phyloP scores from a whole-genome alignment of 2,888 invertebrate species.

The Hyalella azteca region DNA sequence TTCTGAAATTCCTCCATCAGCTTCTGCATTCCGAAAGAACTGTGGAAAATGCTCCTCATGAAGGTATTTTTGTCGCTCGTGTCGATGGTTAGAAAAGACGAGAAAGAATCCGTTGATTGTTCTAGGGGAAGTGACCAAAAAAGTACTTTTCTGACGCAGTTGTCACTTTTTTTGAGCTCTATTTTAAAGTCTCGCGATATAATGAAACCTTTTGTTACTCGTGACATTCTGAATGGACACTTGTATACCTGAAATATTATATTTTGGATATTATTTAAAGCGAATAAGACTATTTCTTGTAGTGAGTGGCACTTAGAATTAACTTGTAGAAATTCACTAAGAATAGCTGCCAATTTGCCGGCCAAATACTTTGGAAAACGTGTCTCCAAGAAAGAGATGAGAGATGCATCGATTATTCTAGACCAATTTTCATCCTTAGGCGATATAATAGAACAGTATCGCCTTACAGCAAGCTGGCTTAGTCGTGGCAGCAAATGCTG shows the following conservation, averaged over 20 bases:
- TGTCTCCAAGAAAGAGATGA: background rate
- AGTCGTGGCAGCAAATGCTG: background rate
- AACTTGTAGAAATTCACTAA: background rate
- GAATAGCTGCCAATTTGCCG: background rate
- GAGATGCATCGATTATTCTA: background rate
- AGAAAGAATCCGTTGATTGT: background rate
- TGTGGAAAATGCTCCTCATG: background rate
- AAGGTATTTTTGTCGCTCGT: background rate
- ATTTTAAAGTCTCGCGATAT: conserved; percentile 10
- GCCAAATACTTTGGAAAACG: background rate
- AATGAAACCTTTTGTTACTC: background rate
- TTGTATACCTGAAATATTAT: background rate
- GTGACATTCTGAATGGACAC: background rate
- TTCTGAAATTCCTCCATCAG: background rate
- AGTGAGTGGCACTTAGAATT: background rate
- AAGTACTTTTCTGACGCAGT: background rate
- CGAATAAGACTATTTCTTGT: background rate
- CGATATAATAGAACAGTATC: background rate
- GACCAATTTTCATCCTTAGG: background rate
- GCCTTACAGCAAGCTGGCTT: background rate
- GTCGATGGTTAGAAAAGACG: background rate
- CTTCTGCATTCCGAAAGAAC: background rate
- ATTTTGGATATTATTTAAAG: background rate
- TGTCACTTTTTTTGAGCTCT: background rate
- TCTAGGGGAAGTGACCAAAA: background rate